Evolutionary conservation across 2,113 vertebrate species (phyloP).

Genomic region (Cettia cetti): DNA sequence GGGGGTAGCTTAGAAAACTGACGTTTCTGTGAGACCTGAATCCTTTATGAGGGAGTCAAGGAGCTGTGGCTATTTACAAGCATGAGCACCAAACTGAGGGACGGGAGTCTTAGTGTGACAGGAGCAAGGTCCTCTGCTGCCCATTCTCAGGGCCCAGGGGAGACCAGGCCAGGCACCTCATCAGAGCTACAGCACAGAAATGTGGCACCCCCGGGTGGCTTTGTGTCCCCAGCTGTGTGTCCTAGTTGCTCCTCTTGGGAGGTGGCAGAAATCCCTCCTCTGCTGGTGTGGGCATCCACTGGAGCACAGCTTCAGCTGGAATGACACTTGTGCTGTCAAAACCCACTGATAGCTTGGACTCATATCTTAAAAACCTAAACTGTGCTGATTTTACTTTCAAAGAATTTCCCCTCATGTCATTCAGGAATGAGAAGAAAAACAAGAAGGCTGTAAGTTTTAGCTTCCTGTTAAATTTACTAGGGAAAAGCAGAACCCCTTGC

Average conservation of each 20-base stretch:
- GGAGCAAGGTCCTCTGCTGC: not conserved
- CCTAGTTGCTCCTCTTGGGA: not conserved
- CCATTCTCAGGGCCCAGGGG: too few relatives aligned
- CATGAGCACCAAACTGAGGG: not conserved
- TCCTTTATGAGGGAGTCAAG: not conserved
- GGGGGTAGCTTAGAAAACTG: not conserved
- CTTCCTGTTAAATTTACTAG: not conserved
- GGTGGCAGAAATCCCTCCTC: not conserved
- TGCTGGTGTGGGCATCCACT: fast-evolving
- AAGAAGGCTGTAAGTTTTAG: not conserved
- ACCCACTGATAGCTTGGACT: not conserved
- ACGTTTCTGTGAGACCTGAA: not conserved
- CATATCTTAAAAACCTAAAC: not conserved
- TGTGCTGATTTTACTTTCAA: not conserved
- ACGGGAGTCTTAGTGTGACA: not conserved
- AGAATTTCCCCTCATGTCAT: not conserved
- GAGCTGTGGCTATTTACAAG: not conserved
- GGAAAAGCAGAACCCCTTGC: not conserved
- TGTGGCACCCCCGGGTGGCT: fast-evolving
- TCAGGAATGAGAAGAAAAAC: not conserved
- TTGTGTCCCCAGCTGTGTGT: not conserved
- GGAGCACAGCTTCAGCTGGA: not conserved
- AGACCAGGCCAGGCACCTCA: not conserved
- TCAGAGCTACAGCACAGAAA: not conserved
- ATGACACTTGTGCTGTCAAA: not conserved